Evolutionary conservation across 2,113 vertebrate species (phyloP).

Genomic region (Scatophagus argus): DNA sequence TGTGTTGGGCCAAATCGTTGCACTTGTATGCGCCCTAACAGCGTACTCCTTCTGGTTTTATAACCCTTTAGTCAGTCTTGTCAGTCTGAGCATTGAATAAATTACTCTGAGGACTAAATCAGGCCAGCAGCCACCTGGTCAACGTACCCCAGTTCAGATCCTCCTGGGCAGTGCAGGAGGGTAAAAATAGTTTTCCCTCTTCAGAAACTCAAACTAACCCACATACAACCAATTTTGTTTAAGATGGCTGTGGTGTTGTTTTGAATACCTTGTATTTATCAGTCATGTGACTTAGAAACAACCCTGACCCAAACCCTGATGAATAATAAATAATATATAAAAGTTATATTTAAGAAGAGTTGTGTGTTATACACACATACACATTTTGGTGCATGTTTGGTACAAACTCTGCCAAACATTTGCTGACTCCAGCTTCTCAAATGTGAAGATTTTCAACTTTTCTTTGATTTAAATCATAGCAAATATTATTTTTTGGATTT

Average conservation of each 20-base stretch:
- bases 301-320: no score
- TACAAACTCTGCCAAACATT: no score
- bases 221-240: not conserved
- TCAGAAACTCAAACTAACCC: slow-evolving; percentile 11
- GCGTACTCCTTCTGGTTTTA: slow-evolving; percentile 4
- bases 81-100: not conserved
- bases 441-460: no score
- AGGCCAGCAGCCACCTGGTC: slow-evolving; percentile 50
- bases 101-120: slow-evolving; percentile 31
- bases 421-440: no score
- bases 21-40: no score
- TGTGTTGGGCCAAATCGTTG: no score
- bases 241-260: not conserved
- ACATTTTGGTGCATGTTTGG: no score
- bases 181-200: slow-evolving; percentile 17
- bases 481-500: no score
- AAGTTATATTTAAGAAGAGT: no score
- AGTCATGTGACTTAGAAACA: not conserved
- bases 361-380: no score
- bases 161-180: slow-evolving; percentile 7
- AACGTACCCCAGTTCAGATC: slow-evolving; percentile 11
- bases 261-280: not conserved
- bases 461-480: no score
- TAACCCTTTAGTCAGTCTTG: not conserved
- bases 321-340: no score